Percentiles rank a stretch among this genome's conserved stretches.
These are phyloP conservation scores for Adelosebastes latens DNA, from an alignment of 2,797 vertebrate species.

Conservation along the genomic window DNA sequence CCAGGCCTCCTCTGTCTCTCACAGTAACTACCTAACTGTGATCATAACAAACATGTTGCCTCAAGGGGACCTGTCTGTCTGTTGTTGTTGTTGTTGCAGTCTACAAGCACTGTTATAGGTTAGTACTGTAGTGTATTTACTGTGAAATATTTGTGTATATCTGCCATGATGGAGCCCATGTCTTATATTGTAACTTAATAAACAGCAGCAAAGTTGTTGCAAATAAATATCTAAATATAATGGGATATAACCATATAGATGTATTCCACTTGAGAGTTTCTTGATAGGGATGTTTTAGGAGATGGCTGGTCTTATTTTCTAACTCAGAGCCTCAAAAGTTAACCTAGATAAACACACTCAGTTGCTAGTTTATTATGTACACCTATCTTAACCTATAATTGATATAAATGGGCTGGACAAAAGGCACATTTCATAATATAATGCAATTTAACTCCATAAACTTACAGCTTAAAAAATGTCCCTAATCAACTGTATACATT, in stretches of 20 bases:
- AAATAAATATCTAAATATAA: background rate
- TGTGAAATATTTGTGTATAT: background rate
- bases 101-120: background rate
- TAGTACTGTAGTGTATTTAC: background rate
- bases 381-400: background rate
- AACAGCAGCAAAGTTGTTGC: background rate
- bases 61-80: background rate
- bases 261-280: background rate
- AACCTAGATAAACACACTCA: background rate
- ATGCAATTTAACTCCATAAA: no score
- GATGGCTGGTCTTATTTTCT: background rate
- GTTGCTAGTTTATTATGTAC: background rate
- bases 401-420: background rate
- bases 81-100: background rate
- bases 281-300: background rate
- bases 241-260: background rate
- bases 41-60: slow-evolving; percentile 40
- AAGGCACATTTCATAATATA: background rate
- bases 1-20: background rate
- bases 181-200: background rate
- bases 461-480: background rate
- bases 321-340: background rate
- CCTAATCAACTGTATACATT: background rate
- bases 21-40: background rate
- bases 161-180: background rate